Conservation (phyloP, 1,140 invertebrate genomes). For the Mizuhopecten yessoensis region DNA sequence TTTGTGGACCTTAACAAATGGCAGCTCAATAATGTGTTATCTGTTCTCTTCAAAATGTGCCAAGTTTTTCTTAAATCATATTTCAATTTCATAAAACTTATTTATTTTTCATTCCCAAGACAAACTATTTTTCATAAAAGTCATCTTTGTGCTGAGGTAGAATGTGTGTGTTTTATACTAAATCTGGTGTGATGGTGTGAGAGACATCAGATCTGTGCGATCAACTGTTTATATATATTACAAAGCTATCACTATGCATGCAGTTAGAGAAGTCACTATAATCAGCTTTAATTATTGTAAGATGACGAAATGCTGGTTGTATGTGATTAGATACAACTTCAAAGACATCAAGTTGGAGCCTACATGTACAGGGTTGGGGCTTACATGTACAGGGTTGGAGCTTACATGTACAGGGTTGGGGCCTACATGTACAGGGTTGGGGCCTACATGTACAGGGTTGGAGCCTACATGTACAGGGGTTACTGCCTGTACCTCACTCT, state of each 20-base stretch:
- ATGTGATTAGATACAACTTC: not conserved
- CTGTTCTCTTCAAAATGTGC: constrained; percentile 23
- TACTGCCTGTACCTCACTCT: not conserved
- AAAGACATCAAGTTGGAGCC: not conserved
- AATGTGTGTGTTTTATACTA: not conserved
- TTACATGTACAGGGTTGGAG: not conserved
- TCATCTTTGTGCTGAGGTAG: not conserved
- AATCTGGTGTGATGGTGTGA: not conserved
- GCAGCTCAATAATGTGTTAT: not conserved
- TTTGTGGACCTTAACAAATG: constrained; percentile 13
- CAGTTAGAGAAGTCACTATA: not conserved
- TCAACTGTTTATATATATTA: not conserved
- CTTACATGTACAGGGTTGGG: not conserved
- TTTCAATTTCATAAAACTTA: constrained; percentile 32
- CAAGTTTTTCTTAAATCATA: not conserved
- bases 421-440: not conserved
- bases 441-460: not conserved
- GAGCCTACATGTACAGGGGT: no score
- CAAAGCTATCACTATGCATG: not conserved
- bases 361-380: not conserved
- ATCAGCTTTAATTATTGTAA: no score
- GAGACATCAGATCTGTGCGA: not conserved
- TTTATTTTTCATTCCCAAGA: constrained; percentile 28
- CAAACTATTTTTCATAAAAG: constrained; percentile 15
- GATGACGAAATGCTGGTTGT: not conserved